These are phyloP conservation scores for Eristalis tenax DNA, from an alignment of 2,888 invertebrate genomes.

Conservation along the genomic window DNA sequence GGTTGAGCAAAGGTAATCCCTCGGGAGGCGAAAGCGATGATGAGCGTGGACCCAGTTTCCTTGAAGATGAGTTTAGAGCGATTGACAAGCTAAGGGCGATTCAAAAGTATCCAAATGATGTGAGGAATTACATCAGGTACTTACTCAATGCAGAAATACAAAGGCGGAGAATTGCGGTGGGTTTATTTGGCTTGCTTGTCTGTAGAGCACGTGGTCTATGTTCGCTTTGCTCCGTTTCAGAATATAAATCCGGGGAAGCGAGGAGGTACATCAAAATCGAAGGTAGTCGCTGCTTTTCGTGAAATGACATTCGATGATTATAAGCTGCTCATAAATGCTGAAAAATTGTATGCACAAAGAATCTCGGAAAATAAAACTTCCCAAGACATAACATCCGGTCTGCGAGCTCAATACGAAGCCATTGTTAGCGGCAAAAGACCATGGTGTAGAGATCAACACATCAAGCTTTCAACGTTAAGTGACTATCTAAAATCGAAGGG, in stretches of 20 bases:
- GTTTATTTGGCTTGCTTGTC: constrained; percentile 1
- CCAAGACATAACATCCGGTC: not conserved
- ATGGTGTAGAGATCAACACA: constrained; percentile 4
- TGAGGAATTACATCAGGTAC: constrained; percentile 38
- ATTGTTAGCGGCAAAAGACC: not conserved
- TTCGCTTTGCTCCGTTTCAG: not conserved
- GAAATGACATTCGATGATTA: constrained; percentile 54
- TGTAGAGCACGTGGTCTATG: too few relatives aligned
- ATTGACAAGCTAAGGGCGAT: constrained; percentile 23
- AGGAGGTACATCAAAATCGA: not conserved
- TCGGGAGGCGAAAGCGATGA: not conserved
- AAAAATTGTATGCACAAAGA: not conserved
- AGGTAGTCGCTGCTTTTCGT: constrained; percentile 14
- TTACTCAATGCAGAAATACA: constrained; percentile 28
- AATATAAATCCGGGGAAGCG: not conserved
- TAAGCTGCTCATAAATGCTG: constrained; percentile 15
- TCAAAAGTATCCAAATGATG: not conserved
- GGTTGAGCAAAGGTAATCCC: not conserved
- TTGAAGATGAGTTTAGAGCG: not conserved
- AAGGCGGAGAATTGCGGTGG: constrained; percentile 17
- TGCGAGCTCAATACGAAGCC: not conserved
- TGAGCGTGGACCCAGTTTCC: not conserved
- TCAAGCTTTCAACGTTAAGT: constrained; percentile 4
- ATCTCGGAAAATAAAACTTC: not conserved
- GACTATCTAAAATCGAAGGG: constrained; percentile 21